A percentile compares a stretch with the other conserved stretches of the same genome.
Evolutionary conservation across 2,888 invertebrate species (phyloP).

Genomic region (Xanthia icteritia): DNA sequence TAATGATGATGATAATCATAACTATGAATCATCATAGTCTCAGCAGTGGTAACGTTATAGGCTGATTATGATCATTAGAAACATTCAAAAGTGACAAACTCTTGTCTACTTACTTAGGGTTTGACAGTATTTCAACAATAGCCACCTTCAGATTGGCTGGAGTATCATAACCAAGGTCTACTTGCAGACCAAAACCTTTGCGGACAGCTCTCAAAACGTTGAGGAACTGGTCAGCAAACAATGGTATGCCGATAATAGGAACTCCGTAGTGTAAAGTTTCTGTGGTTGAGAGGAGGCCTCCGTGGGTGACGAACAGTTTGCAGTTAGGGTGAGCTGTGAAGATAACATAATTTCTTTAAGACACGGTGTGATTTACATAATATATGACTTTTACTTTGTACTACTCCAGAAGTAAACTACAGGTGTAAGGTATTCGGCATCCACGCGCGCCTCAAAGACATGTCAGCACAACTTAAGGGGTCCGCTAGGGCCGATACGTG

Average conservation of each 20-base stretch:
- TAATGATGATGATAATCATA: too few relatives aligned
- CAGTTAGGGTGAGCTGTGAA: slow-evolving; percentile 80
- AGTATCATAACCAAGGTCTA: slow-evolving; percentile 70
- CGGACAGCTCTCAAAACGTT: slow-evolving; percentile 74
- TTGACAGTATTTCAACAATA: slow-evolving; percentile 71
- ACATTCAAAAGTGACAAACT: background rate
- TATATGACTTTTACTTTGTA: background rate
- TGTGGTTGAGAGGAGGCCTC: slow-evolving; percentile 76
- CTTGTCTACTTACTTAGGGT: slow-evolving; percentile 71
- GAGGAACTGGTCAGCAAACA: slow-evolving; percentile 76
- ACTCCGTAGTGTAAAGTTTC: slow-evolving; percentile 77
- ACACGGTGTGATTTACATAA: background rate
- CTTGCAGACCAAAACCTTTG: slow-evolving; percentile 74
- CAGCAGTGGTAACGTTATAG: too few relatives aligned
- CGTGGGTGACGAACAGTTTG: slow-evolving; percentile 77
- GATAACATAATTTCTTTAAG: background rate
- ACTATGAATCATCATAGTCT: too few relatives aligned
- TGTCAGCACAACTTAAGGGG: too few relatives aligned
- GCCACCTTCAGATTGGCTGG: slow-evolving; percentile 71
- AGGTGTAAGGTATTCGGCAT: background rate
- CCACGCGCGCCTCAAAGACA: too few relatives aligned
- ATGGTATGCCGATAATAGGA: slow-evolving; percentile 79
- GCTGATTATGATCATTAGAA: too few relatives aligned
- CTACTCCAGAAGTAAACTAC: background rate
- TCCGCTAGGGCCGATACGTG: too few relatives aligned